Evolutionary conservation across 2,797 vertebrate genomes (phyloP), one percentile per base, ranked within the genome.

Genomic region (Champsocephalus esox): DNA sequence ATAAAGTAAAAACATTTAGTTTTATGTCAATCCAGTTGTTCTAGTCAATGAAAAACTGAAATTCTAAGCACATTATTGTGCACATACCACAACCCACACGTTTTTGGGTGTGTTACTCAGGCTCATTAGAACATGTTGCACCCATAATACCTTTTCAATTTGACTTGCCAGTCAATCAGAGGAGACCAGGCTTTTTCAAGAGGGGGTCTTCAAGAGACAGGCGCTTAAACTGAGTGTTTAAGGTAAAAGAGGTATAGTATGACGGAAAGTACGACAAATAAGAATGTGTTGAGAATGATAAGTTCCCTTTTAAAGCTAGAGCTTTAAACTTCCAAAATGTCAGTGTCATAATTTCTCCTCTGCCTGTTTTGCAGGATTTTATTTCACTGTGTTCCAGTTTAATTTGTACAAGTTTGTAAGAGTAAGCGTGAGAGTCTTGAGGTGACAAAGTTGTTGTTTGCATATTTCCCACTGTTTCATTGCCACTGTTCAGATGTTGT

Each of bases 401-500:
- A 52, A 32, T 49, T 16, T 61, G 38, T 12, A 10, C 21, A 43
- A 46, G 7, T 66, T 68, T 56, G 41, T 48, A 38, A 38, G 6
- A 38, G 34, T 38, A 45, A 65, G 12, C 2, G 12, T 4, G 45
- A 44, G 6, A 1, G 9, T 58, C 14, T 28, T 9, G 19, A 10
- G 34, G 56, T 71, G 60, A 67, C 19, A 61, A 7, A 28, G 21
- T 49, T 59, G 44, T 58, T 24, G 60, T 55, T 60, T 44, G n/a
- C 21, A 41, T 21, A 57, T 60, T 70, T 50, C 48, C 16, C 24
- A 19, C 21, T 9, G 1, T 66, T 46, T 57, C 43, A 12, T n/a
- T 21, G 62, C 69, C 19, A n/a, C 49, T 16, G 62, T 64, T 72
- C 55, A 24, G 56, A 57, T n/a, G 54, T 28, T 21, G 67, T 70